Conservation (phyloP, 2,113 vertebrate species). For the Laticauda laticaudata region DNA sequence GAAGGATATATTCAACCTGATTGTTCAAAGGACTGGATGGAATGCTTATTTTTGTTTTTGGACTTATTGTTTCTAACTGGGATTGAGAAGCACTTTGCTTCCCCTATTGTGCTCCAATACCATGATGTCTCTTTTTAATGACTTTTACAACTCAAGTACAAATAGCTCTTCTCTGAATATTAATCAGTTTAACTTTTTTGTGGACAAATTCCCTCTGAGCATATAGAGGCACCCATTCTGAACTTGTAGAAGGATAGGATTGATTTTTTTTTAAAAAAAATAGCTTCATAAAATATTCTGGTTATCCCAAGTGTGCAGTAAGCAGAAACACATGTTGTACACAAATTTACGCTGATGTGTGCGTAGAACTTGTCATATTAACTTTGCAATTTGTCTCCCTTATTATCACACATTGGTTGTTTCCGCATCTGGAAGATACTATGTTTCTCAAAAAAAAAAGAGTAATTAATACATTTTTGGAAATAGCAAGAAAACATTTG, state of each 20-base stretch:
- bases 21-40: neutral
- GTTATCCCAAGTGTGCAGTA: neutral
- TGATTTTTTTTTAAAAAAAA: neutral
- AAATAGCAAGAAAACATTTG: neutral
- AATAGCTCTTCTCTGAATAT: neutral
- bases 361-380: neutral
- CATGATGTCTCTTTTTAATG: neutral
- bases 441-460: neutral
- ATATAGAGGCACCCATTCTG: neutral
- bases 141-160: neutral
- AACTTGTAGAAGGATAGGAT: neutral
- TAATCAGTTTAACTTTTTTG: neutral
- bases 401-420: neutral
- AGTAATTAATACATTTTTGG: neutral
- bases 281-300: neutral
- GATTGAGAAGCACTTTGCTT: neutral
- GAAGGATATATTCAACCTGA: neutral
- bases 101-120: neutral
- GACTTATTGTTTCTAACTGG: neutral
- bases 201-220: neutral
- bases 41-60: neutral
- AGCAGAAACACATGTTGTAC: neutral
- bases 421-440: neutral
- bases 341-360: neutral
- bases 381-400: neutral